Conservation (phyloP, 1,140 invertebrate genomes). For the Delia radicum region DNA sequence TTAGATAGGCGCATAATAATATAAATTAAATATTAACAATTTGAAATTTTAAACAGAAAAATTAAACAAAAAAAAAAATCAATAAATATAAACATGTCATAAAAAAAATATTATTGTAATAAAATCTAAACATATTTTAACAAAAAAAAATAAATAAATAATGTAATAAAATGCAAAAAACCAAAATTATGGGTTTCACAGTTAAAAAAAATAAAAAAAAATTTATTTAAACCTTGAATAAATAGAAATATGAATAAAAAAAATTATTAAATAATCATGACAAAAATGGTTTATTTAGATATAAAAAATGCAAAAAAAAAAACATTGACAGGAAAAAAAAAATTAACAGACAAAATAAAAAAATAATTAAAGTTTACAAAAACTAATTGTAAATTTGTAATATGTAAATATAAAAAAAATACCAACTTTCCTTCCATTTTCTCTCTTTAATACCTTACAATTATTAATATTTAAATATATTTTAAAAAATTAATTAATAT, state of each 20-base stretch:
- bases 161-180: not conserved
- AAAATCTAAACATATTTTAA: not conserved
- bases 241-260: not conserved
- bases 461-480: not conserved
- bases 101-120: not conserved
- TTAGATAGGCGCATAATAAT: slow-evolving; percentile 11
- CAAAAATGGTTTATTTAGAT: not conserved
- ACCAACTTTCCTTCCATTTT: not conserved
- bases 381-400: not conserved
- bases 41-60: not conserved
- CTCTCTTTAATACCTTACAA: not conserved
- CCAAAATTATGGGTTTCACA: not conserved
- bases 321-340: not conserved
- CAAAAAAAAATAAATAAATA: not conserved
- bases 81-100: not conserved
- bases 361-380: not conserved
- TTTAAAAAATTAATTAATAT: not conserved
- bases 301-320: not conserved
- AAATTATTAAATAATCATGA: not conserved
- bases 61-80: slow-evolving; percentile 3
- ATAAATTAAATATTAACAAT: not conserved
- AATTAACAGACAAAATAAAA: not conserved
- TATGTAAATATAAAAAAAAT: not conserved
- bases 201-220: slow-evolving; percentile 2
- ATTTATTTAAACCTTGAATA: not conserved